Conservation (phyloP, 2,113 vertebrate species). For the Indri indri region DNA sequence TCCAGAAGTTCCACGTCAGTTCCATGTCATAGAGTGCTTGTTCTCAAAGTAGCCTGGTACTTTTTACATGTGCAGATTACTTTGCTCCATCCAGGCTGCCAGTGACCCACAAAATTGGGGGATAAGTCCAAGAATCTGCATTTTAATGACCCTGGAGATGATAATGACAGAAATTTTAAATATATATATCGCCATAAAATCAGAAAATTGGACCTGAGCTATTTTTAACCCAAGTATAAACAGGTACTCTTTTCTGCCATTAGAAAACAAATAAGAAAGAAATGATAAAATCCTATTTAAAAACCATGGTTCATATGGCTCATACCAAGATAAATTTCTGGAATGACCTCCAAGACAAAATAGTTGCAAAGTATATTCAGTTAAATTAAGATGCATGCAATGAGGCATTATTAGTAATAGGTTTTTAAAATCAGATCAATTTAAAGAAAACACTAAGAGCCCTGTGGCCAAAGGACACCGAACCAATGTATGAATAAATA, state of each 20-base stretch:
- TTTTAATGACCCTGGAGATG: not conserved
- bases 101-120: not conserved
- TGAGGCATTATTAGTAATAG: not conserved
- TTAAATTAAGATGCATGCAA: not conserved
- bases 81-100: too few species aligned
- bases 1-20: too few species aligned
- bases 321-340: not conserved
- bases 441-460: not conserved
- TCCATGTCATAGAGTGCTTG: rapidly evolving
- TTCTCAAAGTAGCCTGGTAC: not conserved
- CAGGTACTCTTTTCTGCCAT: not conserved
- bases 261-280: not conserved
- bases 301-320: too few species aligned
- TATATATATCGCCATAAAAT: not conserved
- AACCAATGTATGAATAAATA: not conserved
- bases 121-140: not conserved
- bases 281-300: not conserved
- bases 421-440: not conserved
- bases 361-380: not conserved
- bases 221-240: not conserved
- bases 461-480: rapidly evolving
- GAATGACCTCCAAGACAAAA: not conserved
- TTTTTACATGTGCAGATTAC: not conserved
- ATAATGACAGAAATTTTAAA: not conserved
- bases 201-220: not conserved